Percentiles rank a stretch among this genome's conserved stretches.
Conservation (phyloP, 2,113 vertebrate species). For the Porphyrio hochstetteri region DNA sequence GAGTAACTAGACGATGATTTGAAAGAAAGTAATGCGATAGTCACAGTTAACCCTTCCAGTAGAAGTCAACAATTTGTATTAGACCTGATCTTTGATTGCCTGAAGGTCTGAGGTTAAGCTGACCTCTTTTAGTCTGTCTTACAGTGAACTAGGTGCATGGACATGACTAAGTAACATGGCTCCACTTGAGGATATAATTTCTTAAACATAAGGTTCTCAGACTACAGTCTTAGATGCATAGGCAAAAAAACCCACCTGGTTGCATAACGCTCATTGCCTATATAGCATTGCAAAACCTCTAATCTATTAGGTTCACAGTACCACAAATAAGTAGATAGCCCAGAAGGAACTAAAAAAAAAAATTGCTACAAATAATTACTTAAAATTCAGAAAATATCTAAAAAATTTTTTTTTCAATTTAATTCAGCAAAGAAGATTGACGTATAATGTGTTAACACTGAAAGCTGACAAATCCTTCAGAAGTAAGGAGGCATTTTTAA, state of each 20-base stretch:
- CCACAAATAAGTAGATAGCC: not conserved
- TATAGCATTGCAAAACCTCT: not conserved
- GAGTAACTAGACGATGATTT: not conserved
- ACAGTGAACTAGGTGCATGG: not conserved
- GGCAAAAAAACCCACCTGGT: not conserved
- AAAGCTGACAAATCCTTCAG: not conserved
- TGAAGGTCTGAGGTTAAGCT: not conserved
- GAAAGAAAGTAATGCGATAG: not conserved
- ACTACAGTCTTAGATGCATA: not conserved
- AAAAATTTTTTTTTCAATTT: not conserved
- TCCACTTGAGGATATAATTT: not conserved
- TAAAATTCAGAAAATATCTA: not conserved
- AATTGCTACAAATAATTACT: not conserved
- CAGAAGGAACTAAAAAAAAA: not conserved
- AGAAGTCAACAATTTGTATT: not conserved
- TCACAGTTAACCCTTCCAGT: not conserved
- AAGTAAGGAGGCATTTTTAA: not conserved
- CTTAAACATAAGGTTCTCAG: not conserved
- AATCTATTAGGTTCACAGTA: not conserved
- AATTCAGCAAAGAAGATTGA: not conserved
- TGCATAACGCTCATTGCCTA: not conserved
- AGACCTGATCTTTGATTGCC: not conserved
- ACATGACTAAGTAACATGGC: not conserved
- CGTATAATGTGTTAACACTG: not conserved
- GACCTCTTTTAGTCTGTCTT: not conserved